phyloP scores from a whole-genome alignment of 2,113 vertebrate genomes.

The Protobothrops flavoviridis region DNA sequence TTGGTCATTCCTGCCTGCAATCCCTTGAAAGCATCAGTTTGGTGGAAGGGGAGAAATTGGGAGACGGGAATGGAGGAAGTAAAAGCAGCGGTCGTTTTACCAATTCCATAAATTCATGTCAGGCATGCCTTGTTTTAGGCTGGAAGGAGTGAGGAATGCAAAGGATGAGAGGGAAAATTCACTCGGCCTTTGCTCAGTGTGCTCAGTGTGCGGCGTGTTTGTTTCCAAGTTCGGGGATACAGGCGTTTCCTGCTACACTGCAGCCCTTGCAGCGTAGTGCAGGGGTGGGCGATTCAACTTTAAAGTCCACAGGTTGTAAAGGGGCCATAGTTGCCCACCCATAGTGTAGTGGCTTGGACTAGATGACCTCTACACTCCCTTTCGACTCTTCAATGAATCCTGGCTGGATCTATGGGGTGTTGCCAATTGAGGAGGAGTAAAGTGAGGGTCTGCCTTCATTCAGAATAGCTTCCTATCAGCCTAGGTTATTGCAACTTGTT shows the following conservation, averaged over 20 bases:
- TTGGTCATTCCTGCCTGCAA: background rate
- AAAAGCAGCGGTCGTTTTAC: background rate
- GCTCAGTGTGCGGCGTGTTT: no score
- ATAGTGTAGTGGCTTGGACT: background rate
- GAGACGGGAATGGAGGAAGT: background rate
- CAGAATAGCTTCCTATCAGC: background rate
- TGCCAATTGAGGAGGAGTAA: background rate
- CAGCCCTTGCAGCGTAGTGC: background rate
- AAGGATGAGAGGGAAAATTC: background rate
- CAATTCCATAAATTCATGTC: background rate
- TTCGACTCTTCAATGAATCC: background rate
- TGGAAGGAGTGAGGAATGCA: background rate
- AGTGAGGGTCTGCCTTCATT: background rate
- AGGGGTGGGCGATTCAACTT: background rate
- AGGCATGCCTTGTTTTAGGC: background rate
- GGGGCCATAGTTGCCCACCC: background rate
- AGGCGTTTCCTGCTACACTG: background rate
- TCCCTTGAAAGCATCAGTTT: background rate
- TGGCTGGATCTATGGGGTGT: background rate
- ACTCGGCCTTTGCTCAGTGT: background rate
- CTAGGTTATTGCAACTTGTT: background rate
- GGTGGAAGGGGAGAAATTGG: background rate
- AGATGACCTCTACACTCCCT: background rate
- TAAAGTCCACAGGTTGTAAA: background rate
- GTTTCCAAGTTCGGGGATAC: background rate